A percentile compares a stretch with the other conserved stretches of the same genome.
Conservation (phyloP, 2,888 invertebrate species). For the Parapristionchus giblindavisi region DNA sequence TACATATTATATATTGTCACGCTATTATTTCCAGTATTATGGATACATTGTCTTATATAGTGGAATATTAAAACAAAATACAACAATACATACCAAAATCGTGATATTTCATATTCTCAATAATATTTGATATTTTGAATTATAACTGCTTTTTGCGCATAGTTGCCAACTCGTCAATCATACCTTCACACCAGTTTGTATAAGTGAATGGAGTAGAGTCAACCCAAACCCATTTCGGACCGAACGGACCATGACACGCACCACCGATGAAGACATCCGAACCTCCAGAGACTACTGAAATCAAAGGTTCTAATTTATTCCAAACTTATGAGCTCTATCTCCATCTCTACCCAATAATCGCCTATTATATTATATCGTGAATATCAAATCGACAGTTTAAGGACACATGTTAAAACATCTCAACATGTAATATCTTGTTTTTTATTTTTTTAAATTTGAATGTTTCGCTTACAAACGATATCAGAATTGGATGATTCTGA, state of each 20-base stretch:
- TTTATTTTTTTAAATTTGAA: not conserved
- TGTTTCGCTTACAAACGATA: not conserved
- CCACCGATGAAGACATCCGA: conserved; percentile 7
- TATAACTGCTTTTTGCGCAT: not conserved
- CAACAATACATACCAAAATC: too few species aligned
- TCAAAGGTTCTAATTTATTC: too few species aligned
- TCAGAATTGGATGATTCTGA: not conserved
- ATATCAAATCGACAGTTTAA: not conserved
- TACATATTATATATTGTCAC: not conserved
- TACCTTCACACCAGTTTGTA: conserved; percentile 24
- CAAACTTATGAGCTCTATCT: too few species aligned
- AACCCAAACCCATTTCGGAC: conserved; percentile 12
- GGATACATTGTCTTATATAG: too few species aligned
- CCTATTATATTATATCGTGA: not conserved
- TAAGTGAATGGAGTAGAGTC: not conserved
- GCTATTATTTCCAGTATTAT: too few species aligned
- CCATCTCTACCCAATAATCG: too few species aligned
- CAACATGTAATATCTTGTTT: not conserved
- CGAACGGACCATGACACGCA: conserved; percentile 4
- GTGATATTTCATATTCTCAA: not conserved
- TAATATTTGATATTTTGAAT: not conserved
- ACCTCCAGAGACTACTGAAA: not conserved
- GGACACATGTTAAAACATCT: not conserved
- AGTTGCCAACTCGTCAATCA: not conserved
- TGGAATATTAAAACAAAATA: too few species aligned